phyloP scores from a whole-genome alignment of 2,888 invertebrate genomes.

The Dryocosmus kuriphilus region DNA sequence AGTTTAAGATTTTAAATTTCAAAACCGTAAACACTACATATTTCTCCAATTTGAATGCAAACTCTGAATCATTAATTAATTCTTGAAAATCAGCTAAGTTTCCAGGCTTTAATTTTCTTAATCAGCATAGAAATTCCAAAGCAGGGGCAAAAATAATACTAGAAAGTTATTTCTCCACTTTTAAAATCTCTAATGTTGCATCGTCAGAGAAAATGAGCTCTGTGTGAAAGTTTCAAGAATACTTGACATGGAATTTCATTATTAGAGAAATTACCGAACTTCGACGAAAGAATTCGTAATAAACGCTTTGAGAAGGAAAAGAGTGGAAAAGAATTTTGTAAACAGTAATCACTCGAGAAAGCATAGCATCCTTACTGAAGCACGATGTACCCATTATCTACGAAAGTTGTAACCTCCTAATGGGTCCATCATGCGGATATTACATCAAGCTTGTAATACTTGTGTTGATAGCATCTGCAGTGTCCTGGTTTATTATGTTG shows the following conservation, averaged over 20 bases:
- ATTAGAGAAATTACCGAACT: constrained; percentile 43
- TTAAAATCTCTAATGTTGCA: not conserved
- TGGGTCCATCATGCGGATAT: constrained; percentile 37
- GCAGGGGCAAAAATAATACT: too few species aligned
- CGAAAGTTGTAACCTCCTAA: constrained; percentile 39
- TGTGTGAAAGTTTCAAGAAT: not conserved
- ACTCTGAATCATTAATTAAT: too few species aligned
- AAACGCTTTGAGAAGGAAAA: not conserved
- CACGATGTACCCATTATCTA: constrained; percentile 40
- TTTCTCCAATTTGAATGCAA: too few species aligned
- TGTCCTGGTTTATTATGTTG: not conserved
- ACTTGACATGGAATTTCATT: constrained; percentile 45
- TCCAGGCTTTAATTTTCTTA: too few species aligned
- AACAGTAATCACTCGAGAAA: not conserved
- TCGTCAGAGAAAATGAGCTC: not conserved
- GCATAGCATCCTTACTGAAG: constrained; percentile 23
- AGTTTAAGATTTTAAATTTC: too few species aligned
- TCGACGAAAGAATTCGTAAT: constrained; percentile 45
- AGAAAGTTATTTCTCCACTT: not conserved
- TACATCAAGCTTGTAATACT: constrained; percentile 12
- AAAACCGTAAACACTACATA: too few species aligned
- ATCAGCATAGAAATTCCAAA: too few species aligned
- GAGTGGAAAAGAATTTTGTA: not conserved
- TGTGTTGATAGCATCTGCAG: not conserved
- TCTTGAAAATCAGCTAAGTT: too few species aligned